Conservation (phyloP, 1,140 invertebrate species). For the Sycobia sp. region DNA sequence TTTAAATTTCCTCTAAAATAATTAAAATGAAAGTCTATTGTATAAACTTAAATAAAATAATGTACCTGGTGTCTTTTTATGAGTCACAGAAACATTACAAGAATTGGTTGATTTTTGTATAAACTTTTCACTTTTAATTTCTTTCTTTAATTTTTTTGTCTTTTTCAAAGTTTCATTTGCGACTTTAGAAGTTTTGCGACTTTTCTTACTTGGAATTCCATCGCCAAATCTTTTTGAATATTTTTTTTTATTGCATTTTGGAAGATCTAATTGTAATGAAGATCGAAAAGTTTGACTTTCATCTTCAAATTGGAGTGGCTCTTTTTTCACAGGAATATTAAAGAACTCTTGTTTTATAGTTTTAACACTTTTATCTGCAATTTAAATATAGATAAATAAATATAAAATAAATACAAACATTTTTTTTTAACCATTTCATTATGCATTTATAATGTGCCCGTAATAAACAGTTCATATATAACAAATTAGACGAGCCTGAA, state of each 20-base stretch:
- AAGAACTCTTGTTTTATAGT: constrained; percentile 11
- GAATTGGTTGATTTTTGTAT: constrained; percentile 15
- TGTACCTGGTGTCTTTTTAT: constrained; percentile 20
- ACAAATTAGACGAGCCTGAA: neutral
- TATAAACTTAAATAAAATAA: neutral
- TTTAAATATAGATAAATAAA: neutral
- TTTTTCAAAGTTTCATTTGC: neutral
- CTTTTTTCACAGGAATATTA: constrained; percentile 1
- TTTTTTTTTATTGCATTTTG: constrained; percentile 25
- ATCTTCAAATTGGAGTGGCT: neutral
- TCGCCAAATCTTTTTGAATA: constrained; percentile 1
- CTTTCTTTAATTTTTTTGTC: constrained; percentile 19
- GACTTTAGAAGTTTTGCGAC: constrained; percentile 1
- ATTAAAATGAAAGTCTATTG: no score
- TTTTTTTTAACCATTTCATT: neutral
- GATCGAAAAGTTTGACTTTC: neutral
- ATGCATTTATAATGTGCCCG: neutral
- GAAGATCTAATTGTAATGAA: neutral
- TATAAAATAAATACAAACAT: neutral
- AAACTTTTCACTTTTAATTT: constrained; percentile 12
- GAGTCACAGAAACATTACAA: constrained; percentile 1
- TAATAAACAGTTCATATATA: neutral
- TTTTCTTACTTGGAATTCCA: constrained; percentile 9
- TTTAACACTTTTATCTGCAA: constrained; percentile 4
- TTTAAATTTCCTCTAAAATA: no score